These are phyloP conservation scores for Lithosia quadra DNA, from an alignment of 2,888 invertebrate genomes.

Conservation along the genomic window DNA sequence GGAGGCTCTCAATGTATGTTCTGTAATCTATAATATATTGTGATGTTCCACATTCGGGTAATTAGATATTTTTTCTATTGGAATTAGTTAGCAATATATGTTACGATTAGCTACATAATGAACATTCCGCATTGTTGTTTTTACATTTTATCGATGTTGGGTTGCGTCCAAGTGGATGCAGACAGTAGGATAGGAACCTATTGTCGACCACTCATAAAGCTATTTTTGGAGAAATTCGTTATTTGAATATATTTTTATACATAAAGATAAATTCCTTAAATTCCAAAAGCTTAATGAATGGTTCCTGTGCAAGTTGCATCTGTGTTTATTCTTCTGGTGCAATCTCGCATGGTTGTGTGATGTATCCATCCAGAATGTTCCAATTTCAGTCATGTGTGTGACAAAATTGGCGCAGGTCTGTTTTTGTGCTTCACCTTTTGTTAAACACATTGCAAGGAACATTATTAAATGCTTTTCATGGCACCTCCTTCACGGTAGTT, in stretches of 20 bases:
- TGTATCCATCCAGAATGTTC: conserved; percentile 56
- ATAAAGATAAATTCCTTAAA: conserved; percentile 22
- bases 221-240: conserved; percentile 53
- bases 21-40: conserved; percentile 39
- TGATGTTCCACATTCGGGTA: conserved; percentile 28
- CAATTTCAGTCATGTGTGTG: conserved; percentile 49
- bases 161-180: conserved; percentile 83
- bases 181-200: conserved; percentile 75
- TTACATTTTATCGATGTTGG: conserved; percentile 67
- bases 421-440: conserved; percentile 72
- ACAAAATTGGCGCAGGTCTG: conserved; percentile 56
- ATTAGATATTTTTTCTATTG: not conserved
- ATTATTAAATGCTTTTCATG: conserved; percentile 73
- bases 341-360: conserved; percentile 56
- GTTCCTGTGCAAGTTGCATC: conserved; percentile 54
- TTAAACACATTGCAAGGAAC: conserved; percentile 81
- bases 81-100: conserved; percentile 9
- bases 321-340: conserved; percentile 48
- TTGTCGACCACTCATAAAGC: conserved; percentile 69
- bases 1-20: conserved; percentile 52
- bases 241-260: conserved; percentile 19
- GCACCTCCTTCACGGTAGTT: conserved; percentile 49
- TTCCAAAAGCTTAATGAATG: conserved; percentile 58
- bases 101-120: conserved; percentile 33
- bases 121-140: conserved; percentile 43